These are phyloP conservation scores for Acyrthosiphon pisum DNA, from an alignment of 1,140 invertebrate genomes.

Conservation along the genomic window DNA sequence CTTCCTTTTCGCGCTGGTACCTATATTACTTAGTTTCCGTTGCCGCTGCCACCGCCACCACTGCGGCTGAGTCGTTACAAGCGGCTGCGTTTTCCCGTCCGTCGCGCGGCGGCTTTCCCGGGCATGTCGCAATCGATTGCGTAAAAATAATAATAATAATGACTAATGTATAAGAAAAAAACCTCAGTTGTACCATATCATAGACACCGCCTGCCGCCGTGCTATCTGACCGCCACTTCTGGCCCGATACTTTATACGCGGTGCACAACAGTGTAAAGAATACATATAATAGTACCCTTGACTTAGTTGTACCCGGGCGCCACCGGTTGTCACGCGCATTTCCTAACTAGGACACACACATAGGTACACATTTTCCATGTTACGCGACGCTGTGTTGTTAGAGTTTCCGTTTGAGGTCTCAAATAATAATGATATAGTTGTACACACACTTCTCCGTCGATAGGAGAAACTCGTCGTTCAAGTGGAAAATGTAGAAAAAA, in stretches of 20 bases:
- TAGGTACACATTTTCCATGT: background rate
- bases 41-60: background rate
- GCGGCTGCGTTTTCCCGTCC: conserved; percentile 55
- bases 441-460: background rate
- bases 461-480: background rate
- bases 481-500: background rate
- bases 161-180: conserved; percentile 1
- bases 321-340: conserved; percentile 51
- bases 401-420: conserved; percentile 34
- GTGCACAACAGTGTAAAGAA: background rate
- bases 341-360: conserved; percentile 53
- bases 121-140: conserved; percentile 45
- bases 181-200: background rate
- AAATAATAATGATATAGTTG: background rate
- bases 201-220: background rate
- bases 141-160: conserved; percentile 38
- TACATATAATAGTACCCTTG: conserved; percentile 46
- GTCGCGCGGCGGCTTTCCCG: conserved; percentile 50
- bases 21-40: background rate
- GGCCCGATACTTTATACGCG: background rate
- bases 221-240: background rate
- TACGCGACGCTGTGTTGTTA: conserved; percentile 4
- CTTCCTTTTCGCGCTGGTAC: conserved; percentile 52
- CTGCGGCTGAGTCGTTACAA: background rate
- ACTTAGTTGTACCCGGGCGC: conserved; percentile 45